These are phyloP conservation scores for Macropus fuliginosus DNA, from an alignment of 2,797 vertebrate genomes.

Conservation along the genomic window DNA sequence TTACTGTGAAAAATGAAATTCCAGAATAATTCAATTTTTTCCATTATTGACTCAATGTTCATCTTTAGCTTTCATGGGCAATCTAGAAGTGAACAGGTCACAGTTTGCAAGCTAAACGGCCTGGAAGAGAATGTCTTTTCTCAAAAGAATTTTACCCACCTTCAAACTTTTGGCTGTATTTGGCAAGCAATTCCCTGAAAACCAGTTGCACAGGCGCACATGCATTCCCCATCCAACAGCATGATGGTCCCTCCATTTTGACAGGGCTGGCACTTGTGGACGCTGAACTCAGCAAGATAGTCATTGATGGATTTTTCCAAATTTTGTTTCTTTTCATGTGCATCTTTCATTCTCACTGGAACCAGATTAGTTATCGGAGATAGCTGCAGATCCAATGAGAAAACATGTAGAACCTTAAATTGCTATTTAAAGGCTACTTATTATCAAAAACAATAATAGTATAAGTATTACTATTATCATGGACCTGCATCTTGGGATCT, in stretches of 20 bases:
- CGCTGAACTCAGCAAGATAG: slow-evolving; percentile 90
- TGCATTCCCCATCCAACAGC: slow-evolving; percentile 90
- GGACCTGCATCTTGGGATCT: background rate
- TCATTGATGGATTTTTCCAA: slow-evolving; percentile 88
- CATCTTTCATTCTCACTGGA: slow-evolving; percentile 86
- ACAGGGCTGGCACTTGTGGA: slow-evolving; percentile 92
- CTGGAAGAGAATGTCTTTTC: background rate
- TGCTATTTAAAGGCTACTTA: background rate
- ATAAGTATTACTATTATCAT: background rate
- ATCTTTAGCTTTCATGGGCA: slow-evolving; percentile 1
- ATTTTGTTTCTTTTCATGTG: slow-evolving; percentile 87
- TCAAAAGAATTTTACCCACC: slow-evolving; percentile 79
- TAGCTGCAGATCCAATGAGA: slow-evolving; percentile 82
- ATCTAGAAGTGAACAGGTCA: background rate
- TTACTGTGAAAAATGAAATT: background rate
- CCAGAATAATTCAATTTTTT: slow-evolving; percentile 1
- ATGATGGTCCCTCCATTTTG: slow-evolving; percentile 90
- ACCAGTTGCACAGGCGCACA: slow-evolving; percentile 86
- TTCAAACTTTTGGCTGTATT: slow-evolving; percentile 64
- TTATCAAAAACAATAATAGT: background rate
- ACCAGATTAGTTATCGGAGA: slow-evolving; percentile 90
- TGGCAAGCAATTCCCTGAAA: slow-evolving; percentile 91
- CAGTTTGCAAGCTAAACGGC: slow-evolving; percentile 25
- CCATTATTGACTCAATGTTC: background rate
- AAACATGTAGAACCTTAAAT: background rate